Conservation (phyloP, 1,140 invertebrate genomes). For the Archegozetes longisetosus region DNA sequence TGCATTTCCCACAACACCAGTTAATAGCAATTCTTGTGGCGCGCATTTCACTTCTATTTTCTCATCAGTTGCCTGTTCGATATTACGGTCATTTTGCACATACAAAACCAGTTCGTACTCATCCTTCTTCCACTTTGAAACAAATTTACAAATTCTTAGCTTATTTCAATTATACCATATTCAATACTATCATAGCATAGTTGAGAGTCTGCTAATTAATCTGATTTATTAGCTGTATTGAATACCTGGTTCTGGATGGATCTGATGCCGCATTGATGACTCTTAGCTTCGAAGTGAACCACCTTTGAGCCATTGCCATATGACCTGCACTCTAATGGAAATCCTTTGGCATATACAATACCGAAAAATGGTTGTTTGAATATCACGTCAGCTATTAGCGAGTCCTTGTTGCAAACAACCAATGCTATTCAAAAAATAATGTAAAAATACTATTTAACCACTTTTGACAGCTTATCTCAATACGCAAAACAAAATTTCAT, state of each 20-base stretch:
- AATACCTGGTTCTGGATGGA: conserved; percentile 31
- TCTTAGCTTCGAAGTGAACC: conserved; percentile 40
- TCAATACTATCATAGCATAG: too few relatives aligned
- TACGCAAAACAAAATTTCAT: too few relatives aligned
- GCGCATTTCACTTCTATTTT: conserved; percentile 39
- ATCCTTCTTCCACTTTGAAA: conserved; percentile 4
- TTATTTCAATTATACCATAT: too few relatives aligned
- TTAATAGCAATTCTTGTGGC: conserved; percentile 27
- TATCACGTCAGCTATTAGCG: conserved; percentile 36
- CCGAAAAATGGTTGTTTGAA: conserved; percentile 47
- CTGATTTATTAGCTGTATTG: background rate
- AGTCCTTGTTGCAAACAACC: conserved; percentile 37
- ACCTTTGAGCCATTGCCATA: conserved; percentile 36
- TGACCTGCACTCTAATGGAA: conserved; percentile 43
- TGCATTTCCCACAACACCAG: background rate
- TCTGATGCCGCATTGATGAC: conserved; percentile 46
- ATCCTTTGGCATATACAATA: conserved; percentile 48
- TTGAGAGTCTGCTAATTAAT: too few relatives aligned
- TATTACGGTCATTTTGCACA: conserved; percentile 47
- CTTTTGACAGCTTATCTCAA: too few relatives aligned
- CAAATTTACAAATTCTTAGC: too few relatives aligned
- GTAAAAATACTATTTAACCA: too few relatives aligned
- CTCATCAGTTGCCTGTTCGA: conserved; percentile 50
- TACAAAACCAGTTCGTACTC: conserved; percentile 45
- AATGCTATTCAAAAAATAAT: conserved; percentile 27